phyloP scores from a whole-genome alignment of 2,797 vertebrate genomes.

The Microchirus variegatus region DNA sequence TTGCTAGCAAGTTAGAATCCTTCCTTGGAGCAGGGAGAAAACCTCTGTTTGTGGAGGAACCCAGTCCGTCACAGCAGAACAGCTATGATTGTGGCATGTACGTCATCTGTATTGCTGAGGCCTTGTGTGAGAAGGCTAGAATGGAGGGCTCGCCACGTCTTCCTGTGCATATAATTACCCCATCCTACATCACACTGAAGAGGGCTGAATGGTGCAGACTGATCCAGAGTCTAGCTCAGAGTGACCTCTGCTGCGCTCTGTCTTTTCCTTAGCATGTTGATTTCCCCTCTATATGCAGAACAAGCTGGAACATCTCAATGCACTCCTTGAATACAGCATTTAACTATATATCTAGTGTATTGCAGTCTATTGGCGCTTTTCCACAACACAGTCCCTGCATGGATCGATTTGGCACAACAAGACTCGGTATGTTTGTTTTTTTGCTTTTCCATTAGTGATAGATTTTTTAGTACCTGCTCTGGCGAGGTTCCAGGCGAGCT shows the following conservation, averaged over 20 bases:
- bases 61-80: constrained; percentile 93
- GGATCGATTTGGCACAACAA: no score
- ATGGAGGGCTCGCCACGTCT: constrained; percentile 78
- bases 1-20: constrained; percentile 86
- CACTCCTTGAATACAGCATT: constrained; percentile 52
- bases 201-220: constrained; percentile 90
- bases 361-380: constrained; percentile 2
- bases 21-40: constrained; percentile 83
- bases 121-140: constrained; percentile 84
- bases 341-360: constrained; percentile 43
- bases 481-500: no score
- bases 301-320: constrained; percentile 60
- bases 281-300: constrained; percentile 28
- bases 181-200: constrained; percentile 90
- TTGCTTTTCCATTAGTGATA: no score
- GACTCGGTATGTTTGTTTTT: no score
- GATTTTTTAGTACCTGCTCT: no score
- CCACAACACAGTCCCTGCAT: no score
- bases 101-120: constrained; percentile 92
- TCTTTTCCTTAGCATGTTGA: constrained; percentile 45
- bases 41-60: constrained; percentile 87
- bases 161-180: constrained; percentile 87
- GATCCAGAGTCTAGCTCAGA: constrained; percentile 81
- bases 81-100: constrained; percentile 99
- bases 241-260: constrained; percentile 57